A percentile compares a stretch with the other conserved stretches of the same genome.
Conservation (phyloP, 2,888 invertebrate genomes). For the Amphipoea lucens region DNA sequence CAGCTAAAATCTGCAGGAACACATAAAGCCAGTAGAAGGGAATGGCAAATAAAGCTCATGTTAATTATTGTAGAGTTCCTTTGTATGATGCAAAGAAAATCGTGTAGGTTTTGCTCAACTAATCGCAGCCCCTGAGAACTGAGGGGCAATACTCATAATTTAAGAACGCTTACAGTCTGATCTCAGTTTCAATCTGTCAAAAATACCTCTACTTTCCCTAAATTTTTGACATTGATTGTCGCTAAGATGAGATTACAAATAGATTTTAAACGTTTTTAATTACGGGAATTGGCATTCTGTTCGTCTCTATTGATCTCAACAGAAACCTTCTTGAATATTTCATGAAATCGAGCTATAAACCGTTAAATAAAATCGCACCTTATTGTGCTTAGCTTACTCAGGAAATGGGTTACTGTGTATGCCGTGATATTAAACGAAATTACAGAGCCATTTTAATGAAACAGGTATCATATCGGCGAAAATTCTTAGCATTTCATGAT, state of each 20-base stretch:
- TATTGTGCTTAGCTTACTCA: conserved; percentile 4
- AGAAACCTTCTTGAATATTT: background rate
- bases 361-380: background rate
- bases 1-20: background rate
- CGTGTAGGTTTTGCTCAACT: background rate
- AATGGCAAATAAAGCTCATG: background rate
- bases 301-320: background rate
- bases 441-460: conserved; percentile 63
- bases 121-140: too few species aligned
- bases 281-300: too few species aligned
- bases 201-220: too few species aligned
- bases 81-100: background rate
- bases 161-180: background rate
- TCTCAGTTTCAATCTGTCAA: too few species aligned
- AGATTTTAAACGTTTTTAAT: too few species aligned
- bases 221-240: too few species aligned
- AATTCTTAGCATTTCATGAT: conserved; percentile 64
- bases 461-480: conserved; percentile 67
- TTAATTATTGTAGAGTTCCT: background rate
- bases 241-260: too few species aligned
- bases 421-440: conserved; percentile 45
- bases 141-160: too few species aligned
- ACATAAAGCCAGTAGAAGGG: background rate
- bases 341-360: background rate
- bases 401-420: conserved; percentile 46